Evolutionary conservation across 1,140 invertebrate genomes (phyloP).

Genomic region (Orchesella cincta): DNA sequence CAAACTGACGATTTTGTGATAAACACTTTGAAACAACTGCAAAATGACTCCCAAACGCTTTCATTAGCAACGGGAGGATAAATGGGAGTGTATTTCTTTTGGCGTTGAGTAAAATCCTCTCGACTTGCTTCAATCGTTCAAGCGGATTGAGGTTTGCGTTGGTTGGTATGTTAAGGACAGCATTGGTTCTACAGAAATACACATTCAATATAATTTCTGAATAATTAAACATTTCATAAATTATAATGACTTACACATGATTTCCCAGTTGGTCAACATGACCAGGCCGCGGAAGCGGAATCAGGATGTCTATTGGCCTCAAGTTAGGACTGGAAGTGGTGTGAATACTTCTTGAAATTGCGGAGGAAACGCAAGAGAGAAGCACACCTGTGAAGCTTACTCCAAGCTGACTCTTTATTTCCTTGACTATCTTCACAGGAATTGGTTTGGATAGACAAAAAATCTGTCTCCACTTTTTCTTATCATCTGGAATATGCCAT

Average conservation of each 20-base stretch:
- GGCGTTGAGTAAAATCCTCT: not conserved
- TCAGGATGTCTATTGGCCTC: no score
- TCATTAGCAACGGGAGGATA: not conserved
- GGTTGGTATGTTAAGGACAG: not conserved
- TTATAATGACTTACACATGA: not conserved
- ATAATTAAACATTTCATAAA: not conserved
- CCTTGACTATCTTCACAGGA: not conserved
- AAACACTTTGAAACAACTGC: not conserved
- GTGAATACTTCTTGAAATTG: not conserved
- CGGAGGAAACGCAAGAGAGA: not conserved
- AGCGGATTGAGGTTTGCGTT: not conserved
- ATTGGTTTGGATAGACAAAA: not conserved
- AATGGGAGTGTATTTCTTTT: not conserved
- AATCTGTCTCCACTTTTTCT: not conserved
- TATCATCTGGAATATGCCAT: not conserved
- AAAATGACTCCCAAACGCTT: not conserved
- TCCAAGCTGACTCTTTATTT: not conserved
- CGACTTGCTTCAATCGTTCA: not conserved
- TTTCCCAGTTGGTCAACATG: not conserved
- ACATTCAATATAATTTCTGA: not conserved
- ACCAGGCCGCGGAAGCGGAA: not conserved
- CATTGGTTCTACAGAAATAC: not conserved
- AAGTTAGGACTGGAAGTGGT: not conserved
- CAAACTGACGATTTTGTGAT: not conserved
- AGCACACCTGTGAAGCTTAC: not conserved